Evolutionary conservation across 2,113 vertebrate species (phyloP).

Genomic region (Salvelinus fontinalis): DNA sequence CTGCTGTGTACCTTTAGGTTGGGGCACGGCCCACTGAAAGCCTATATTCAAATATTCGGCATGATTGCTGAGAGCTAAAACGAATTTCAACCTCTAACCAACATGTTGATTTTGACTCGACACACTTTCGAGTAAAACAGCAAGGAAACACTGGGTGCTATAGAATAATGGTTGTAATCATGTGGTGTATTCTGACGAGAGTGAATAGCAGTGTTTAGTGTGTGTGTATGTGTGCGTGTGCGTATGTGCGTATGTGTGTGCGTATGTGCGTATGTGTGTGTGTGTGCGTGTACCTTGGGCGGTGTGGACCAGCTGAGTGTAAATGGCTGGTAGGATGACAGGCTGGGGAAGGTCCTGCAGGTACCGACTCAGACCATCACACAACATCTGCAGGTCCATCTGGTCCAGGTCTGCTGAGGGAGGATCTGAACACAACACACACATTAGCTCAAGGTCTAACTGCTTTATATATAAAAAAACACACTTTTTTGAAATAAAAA

Average conservation of each 20-base stretch:
- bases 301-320: constrained; percentile 84
- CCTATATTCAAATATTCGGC: constrained; percentile 3
- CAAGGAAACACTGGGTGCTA: background rate
- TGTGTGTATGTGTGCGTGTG: no score
- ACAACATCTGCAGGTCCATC: constrained; percentile 83
- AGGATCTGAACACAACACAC: constrained; percentile 70
- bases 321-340: constrained; percentile 83
- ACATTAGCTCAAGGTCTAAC: no score
- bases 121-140: background rate
- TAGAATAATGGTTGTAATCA: background rate
- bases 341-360: constrained; percentile 93
- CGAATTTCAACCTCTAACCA: background rate
- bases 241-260: background rate
- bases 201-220: background rate
- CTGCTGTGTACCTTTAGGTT: constrained; percentile 19
- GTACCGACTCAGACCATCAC: constrained; percentile 88
- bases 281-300: constrained; percentile 80
- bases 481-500: no score
- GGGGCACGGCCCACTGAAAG: background rate
- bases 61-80: background rate
- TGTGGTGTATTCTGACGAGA: background rate
- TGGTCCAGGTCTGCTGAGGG: constrained; percentile 82
- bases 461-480: no score
- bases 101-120: background rate
- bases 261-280: constrained; percentile 27